Evolutionary conservation across 2,797 vertebrate species (phyloP), one percentile per base, ranked within the genome.

Genomic region (Platyrinchus mystaceus): DNA sequence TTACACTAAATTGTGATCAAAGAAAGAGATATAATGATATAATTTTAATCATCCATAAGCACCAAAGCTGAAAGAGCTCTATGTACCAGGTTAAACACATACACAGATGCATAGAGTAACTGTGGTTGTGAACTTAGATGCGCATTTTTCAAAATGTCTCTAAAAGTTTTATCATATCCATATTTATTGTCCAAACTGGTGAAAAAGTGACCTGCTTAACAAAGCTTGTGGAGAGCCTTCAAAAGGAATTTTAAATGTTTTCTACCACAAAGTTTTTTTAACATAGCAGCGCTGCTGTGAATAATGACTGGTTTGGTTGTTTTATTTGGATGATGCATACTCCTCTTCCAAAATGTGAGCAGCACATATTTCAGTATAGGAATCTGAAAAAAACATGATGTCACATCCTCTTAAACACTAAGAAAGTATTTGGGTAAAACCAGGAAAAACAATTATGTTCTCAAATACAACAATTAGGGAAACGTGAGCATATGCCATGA

Each of bases 1-100:
- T 94, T 96, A 93, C 66, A 62, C 70, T 96, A 91, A 95, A 94
- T 91, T 97, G 88, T 96, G 96, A 97, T 97, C 96, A 96, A 94
- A 97, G 94, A 93, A 95, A 95, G 47, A 91, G 92, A 96, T 95
- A 94, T 95, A 90, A 85, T 77, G 62, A 78, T 95, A 92, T 87
- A 89, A 95, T 95, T 97, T 90, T 95, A 97, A 96, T 96, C 84
- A 96, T 95, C 94, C 87, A 69, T 93, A 91, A 95, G 85, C 78
- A 94, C 76, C 41, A 86, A 63, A 95, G 63, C 94, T 83, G 46
- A 53, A 95, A 83, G 16, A 87, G 32, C 44, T 91, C 87, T 89
- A 60, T 2, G 2, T 63, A 62, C 2, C 1, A 77, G 30, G 75
- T 64, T 82, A 75, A 39, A 60, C 47, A 68, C 16, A 34, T 76